Evolutionary conservation across 2,797 vertebrate species (phyloP).

Genomic region (Sebastes elongatus): DNA sequence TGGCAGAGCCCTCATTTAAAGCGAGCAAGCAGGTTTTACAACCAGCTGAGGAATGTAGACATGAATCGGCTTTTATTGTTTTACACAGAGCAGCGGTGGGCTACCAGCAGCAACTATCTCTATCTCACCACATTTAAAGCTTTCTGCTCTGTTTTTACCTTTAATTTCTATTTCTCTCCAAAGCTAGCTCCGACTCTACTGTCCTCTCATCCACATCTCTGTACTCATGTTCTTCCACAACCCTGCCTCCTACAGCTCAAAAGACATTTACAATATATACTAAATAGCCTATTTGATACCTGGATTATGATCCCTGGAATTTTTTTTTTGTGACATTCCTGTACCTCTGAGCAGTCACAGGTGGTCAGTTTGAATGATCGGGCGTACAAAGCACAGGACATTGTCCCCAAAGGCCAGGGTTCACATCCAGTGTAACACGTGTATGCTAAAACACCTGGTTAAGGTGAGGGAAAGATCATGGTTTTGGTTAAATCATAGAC

Average conservation of each 20-base stretch:
- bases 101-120: slow-evolving; percentile 47
- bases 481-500: not conserved
- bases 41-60: slow-evolving; percentile 69
- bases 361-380: not conserved
- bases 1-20: slow-evolving; percentile 53
- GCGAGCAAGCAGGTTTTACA: slow-evolving; percentile 60
- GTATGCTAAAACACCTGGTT: not conserved
- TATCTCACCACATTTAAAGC: slow-evolving; percentile 20
- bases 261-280: not conserved
- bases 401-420: not conserved
- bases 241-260: not conserved
- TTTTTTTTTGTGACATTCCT: not conserved
- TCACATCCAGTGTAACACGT: not conserved
- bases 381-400: not conserved
- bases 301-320: not conserved
- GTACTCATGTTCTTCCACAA: not conserved
- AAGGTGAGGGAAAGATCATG: not conserved
- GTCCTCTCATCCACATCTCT: not conserved
- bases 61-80: slow-evolving; percentile 72
- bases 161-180: not conserved
- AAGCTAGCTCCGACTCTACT: not conserved
- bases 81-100: slow-evolving; percentile 48
- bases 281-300: not conserved
- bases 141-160: slow-evolving; percentile 3
- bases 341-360: not conserved